phyloP scores from a whole-genome alignment of 2,113 vertebrate genomes.

The Grantiella picta region DNA sequence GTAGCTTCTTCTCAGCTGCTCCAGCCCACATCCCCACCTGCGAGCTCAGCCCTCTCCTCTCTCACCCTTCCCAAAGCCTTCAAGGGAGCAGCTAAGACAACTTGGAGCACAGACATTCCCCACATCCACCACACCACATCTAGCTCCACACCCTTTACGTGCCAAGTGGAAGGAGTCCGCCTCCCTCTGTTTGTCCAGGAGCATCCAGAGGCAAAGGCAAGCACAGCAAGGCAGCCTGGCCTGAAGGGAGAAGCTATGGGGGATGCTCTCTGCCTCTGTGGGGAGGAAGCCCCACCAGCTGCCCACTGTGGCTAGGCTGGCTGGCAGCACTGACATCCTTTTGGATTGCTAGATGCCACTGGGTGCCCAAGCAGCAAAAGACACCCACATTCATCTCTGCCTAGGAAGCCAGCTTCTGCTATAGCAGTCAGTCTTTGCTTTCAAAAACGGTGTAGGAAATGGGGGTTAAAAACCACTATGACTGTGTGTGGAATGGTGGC shows the following conservation, averaged over 20 bases:
- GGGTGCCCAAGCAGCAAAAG: neutral
- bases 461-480: neutral
- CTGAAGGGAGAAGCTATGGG: fast-evolving
- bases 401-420: neutral
- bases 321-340: fast-evolving
- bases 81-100: neutral
- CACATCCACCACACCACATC: neutral
- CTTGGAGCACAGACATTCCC: neutral
- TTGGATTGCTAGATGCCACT: neutral
- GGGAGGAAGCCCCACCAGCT: neutral
- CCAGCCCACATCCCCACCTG: neutral
- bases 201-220: fast-evolving
- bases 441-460: neutral
- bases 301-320: neutral
- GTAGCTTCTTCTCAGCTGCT: neutral
- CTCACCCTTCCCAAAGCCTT: neutral
- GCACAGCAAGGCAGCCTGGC: neutral
- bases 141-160: neutral
- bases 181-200: neutral
- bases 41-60: neutral
- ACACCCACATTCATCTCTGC: neutral
- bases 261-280: neutral
- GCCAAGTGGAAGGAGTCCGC: neutral
- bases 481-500: neutral
- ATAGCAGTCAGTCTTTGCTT: neutral